Base-by-base conservation (phyloP, 2,113 vertebrate genomes). In the Tetrax tetrax region DNA sequence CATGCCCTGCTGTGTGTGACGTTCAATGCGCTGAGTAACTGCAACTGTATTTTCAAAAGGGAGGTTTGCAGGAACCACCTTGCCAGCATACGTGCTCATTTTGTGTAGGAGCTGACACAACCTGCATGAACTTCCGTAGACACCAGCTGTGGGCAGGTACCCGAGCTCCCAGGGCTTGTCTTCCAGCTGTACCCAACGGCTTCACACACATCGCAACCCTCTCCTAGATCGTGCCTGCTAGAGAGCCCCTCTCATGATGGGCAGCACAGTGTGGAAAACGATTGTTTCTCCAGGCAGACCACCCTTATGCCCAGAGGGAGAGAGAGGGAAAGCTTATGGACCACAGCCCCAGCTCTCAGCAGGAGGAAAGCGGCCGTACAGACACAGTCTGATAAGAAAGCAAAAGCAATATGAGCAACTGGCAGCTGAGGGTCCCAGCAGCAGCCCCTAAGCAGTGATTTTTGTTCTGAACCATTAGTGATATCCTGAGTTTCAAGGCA, bases 71-170 rank as follows among this genome's bases (percentile, higher is more conserved):
- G 60, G 66, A 51, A 24, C 24, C 71, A 54, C 17, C 23, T 31
- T 64, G 38, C 37, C 1, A 3, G 20, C 3, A 33, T 21, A 41
- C 19, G 10, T 1, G 0, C 14, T 57, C 2, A 0, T 23, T 64
- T 57, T 18, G 20, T 41, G 37, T 7, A 37, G 37, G 19, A 48
- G 61, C 18, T 14, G 29, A 28, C 0, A 0, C 5, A 0, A 68
- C 61, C 43, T 43, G 37, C 43, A 18, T 2, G 3, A 29, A 28
- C 37, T 41, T 22, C 29, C 37, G 18, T 25, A 25, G n/a, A 28
- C 1, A 1, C 43, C 72, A 47, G 1, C 48, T 9, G 8, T 22
- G 41, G 65, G 28, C 35, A 56, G 11, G n/a, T 24, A 63, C 48
- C 31, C 45, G 11, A 75, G 48, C 35, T 75, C 31, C 15, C 35